Base-by-base conservation (phyloP, 1,140 invertebrate species). In the Pararge aegeria region DNA sequence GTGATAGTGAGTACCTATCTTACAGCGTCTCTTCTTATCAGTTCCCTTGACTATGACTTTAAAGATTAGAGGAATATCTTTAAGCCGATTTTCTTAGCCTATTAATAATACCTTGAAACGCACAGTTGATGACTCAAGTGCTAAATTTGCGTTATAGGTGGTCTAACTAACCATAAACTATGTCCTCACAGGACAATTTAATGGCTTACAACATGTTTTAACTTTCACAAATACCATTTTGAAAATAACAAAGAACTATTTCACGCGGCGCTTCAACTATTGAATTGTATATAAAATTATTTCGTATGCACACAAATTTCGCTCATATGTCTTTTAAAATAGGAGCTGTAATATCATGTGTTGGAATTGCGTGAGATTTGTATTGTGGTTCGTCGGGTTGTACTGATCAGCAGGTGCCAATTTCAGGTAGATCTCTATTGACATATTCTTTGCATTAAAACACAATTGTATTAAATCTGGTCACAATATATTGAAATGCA, bases 371-470 rank as follows among this genome's bases (percentile, higher is more conserved):
- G 13, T 18, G 38, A 42, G 38, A 42, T 42, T 42, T 42, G 38
- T 42, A 34, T 42, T 42, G 15, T 42, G 38, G 44, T 55, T 56
- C 34, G 51, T 64, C 56, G 10, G 16, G n/a, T 21, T 34, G 44
- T 74, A 64, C 55, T 70, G 42, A 30, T 46, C 75, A 83, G 82
- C 84, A 83, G 84, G 80, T 85, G 79, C 61, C 78, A 62, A 61
- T 50, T 59, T 64, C 81, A 88, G 83, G 85, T 85, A 85, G 77
- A 69, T 70, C 53, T 66, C 67, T 68, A 77, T 85, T 74, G 65
- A 64, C 60, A 54, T 55, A 55, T 80, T 78, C 77, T 55, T 51
- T 61, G 69, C 73, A 73, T 66, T 62, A 68, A 61, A 67, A 70
- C 66, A 73, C 68, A 66, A 69, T 73, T 65, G 46, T 51, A 51